A percentile compares a stretch with the other conserved stretches of the same genome.
phyloP scores from a whole-genome alignment of 2,113 vertebrate species.

The Pagrus major region DNA sequence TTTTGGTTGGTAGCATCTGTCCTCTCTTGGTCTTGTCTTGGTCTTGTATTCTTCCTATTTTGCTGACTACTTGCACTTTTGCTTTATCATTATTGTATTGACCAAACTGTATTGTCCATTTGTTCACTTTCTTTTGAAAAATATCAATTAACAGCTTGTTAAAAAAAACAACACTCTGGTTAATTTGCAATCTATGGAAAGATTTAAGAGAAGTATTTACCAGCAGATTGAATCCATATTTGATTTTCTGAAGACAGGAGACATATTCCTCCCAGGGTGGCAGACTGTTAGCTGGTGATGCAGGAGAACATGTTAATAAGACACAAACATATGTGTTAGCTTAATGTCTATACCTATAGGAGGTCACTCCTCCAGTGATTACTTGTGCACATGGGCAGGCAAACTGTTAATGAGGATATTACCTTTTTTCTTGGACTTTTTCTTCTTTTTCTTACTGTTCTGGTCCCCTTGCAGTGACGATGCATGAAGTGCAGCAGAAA shows the following conservation, averaged over 20 bases:
- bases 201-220: conserved; percentile 72
- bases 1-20: too few relatives aligned
- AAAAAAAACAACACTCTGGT: not conserved
- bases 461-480: not conserved
- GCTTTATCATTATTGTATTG: too few relatives aligned
- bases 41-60: too few relatives aligned
- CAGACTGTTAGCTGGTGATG: conserved; percentile 36
- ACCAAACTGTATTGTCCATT: too few relatives aligned
- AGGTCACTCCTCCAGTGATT: not conserved
- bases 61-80: too few relatives aligned
- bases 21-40: too few relatives aligned
- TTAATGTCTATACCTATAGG: not conserved
- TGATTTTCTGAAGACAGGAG: conserved; percentile 89
- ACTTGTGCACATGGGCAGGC: fast-evolving
- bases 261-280: conserved; percentile 73
- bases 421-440: conserved; percentile 64
- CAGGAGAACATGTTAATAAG: conserved; percentile 1
- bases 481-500: not conserved
- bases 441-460: conserved; percentile 77
- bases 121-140: too few relatives aligned
- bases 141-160: too few relatives aligned
- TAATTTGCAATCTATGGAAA: not conserved
- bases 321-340: not conserved
- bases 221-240: conserved; percentile 91
- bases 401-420: not conserved